Percentiles rank a stretch among this genome's conserved stretches.
phyloP scores from a whole-genome alignment of 1,140 invertebrate genomes.

The Drosophila gunungcola region DNA sequence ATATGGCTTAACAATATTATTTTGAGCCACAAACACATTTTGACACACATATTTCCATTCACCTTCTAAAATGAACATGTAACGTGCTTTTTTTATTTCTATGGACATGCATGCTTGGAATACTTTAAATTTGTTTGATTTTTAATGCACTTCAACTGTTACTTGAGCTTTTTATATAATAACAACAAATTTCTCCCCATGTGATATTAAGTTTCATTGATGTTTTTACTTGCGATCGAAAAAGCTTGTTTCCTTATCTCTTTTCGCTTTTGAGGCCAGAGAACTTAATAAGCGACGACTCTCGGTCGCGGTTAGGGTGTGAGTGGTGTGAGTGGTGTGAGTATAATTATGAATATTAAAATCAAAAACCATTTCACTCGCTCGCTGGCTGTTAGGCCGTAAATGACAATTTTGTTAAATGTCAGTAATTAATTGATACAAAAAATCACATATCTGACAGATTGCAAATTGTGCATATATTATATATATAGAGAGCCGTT shows the following conservation, averaged over 20 bases:
- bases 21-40: not conserved
- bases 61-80: constrained; percentile 1
- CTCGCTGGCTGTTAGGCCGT: constrained; percentile 41
- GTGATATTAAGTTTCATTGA: constrained; percentile 11
- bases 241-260: not conserved
- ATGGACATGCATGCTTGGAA: not conserved
- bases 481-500: constrained; percentile 13
- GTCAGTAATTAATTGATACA: constrained; percentile 71
- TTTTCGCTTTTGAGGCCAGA: not conserved
- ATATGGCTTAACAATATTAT: not conserved
- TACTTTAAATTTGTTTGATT: not conserved
- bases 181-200: not conserved
- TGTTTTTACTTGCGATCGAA: not conserved
- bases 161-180: not conserved
- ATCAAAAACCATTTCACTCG: constrained; percentile 49
- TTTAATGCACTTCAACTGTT: not conserved
- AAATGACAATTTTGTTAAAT: constrained; percentile 73
- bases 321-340: constrained; percentile 21
- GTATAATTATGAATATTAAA: constrained; percentile 59
- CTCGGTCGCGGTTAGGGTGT: constrained; percentile 29
- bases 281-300: not conserved
- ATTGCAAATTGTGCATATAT: constrained; percentile 27
- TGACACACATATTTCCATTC: not conserved
- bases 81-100: not conserved
- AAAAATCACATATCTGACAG: constrained; percentile 52